Evolutionary conservation across 2,113 vertebrate genomes (phyloP), one percentile per base, ranked within the genome.

Genomic region (Gnathonemus echidnorhynchus): DNA sequence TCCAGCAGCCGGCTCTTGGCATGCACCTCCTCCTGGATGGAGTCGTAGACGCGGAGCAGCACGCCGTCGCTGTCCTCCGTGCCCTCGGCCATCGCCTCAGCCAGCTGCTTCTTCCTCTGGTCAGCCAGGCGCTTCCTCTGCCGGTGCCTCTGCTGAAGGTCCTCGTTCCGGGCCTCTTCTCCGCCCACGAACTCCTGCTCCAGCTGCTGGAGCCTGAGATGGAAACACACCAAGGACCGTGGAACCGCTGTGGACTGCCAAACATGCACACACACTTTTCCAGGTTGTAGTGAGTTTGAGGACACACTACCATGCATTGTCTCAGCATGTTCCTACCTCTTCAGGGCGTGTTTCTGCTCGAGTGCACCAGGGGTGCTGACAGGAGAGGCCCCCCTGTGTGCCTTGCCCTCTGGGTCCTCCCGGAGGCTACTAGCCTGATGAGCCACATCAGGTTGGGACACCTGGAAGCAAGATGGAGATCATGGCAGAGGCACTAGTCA

Each of bases 11-110:
- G 96, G 93, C 91, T 97, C 93, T 98, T 98, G 92, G 95, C 97
- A 70, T 94, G 89, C 17, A 97, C 94, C 91, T 99, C 97, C 74
- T 98, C 97, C 93, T 98, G 97, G 92, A 97, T 97, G 91, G 98
- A 98, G 92, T 97, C 93, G 0, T 97, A 97, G 87, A 97, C 97
- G 0, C 94, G 94, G 3, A 98, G 93, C 89, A 98, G 94, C 88
- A 97, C 95, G 86, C 92, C 94, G 7, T 98, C 96, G 15, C 96
- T 93, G 48, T 98, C 97, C 92, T 97, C 94, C 0, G 93, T 92
- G 0, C 93, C 90, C 42, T 94, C 96, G 88, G 96, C 96, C 94
- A 98, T 93, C 0, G 97, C 96, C 0, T 93, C 92, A 90, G 96
- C 90, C 31, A 98, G 96, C 93, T 96, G 96, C 92, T 92, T 93